phyloP scores from a whole-genome alignment of 2,797 vertebrate species.

The Oreortyx pictus region DNA sequence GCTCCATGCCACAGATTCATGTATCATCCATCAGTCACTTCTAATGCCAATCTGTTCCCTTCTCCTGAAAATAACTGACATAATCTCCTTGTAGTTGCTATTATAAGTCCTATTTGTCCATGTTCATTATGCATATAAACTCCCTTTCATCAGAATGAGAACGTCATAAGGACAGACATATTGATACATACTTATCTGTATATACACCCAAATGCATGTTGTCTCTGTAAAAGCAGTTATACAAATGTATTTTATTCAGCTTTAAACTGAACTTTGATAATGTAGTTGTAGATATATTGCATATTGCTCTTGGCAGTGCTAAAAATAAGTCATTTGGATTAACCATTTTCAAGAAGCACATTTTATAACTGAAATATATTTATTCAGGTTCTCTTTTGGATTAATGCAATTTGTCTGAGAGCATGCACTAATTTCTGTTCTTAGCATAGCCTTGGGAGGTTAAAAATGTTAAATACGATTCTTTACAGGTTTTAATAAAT shows the following conservation, averaged over 20 bases:
- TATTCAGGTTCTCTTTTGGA: slow-evolving; percentile 41
- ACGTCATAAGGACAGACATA: not conserved
- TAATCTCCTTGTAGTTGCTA: not conserved
- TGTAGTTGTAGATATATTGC: slow-evolving; percentile 31
- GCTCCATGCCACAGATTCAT: not conserved
- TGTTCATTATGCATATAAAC: not conserved
- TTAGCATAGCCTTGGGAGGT: slow-evolving; percentile 22
- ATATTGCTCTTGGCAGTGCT: slow-evolving; percentile 54
- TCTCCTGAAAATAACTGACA: not conserved
- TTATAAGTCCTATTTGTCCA: not conserved
- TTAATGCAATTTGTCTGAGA: slow-evolving; percentile 57
- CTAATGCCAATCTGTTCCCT: not conserved
- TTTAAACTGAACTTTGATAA: slow-evolving; percentile 62
- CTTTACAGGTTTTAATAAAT: slow-evolving; percentile 4
- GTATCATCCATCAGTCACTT: not conserved
- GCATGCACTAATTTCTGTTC: slow-evolving; percentile 27
- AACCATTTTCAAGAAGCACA: slow-evolving; percentile 43
- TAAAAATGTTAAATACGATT: slow-evolving; percentile 44
- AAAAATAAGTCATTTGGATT: slow-evolving; percentile 64
- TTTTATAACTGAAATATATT: slow-evolving; percentile 66
- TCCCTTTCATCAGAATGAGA: not conserved
- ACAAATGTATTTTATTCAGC: not conserved
- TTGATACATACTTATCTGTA: not conserved
- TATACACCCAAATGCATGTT: not conserved
- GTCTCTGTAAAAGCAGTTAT: not conserved